A percentile compares a stretch with the other conserved stretches of the same genome.
These are phyloP conservation scores for Falco cherrug DNA, from an alignment of 2,797 vertebrate genomes.

Conservation along the genomic window DNA sequence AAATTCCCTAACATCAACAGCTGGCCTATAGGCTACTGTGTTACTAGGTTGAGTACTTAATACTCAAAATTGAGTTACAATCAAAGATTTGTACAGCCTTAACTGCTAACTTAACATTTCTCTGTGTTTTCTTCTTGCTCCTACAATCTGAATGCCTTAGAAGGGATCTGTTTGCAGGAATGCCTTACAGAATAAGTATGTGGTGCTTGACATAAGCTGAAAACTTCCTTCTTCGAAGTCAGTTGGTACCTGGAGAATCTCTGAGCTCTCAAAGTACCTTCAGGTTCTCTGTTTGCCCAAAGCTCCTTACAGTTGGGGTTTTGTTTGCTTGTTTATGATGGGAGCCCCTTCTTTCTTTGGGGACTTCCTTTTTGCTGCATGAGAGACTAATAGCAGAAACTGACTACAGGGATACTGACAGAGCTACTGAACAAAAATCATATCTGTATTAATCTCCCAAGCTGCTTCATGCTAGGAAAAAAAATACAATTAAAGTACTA, in stretches of 20 bases:
- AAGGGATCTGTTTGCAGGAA: neutral
- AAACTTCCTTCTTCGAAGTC: neutral
- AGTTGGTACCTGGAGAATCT: neutral
- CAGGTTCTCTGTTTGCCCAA: neutral
- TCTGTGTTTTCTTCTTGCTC: neutral
- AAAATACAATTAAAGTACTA: neutral
- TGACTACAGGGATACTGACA: neutral
- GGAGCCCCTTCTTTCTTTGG: neutral
- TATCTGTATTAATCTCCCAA: neutral
- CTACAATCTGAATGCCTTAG: neutral
- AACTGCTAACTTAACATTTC: neutral
- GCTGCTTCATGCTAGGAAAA: neutral
- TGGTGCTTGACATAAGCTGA: neutral
- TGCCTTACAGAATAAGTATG: neutral
- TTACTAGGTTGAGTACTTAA: neutral
- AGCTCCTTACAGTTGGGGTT: neutral
- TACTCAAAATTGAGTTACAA: neutral
- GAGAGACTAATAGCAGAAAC: neutral
- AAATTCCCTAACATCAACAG: neutral
- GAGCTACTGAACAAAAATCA: neutral
- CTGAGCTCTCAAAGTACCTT: neutral
- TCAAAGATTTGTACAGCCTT: neutral
- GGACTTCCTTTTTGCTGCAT: neutral
- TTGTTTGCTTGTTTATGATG: neutral
- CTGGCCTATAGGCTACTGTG: neutral